Evolutionary conservation across 2,113 vertebrate species (phyloP).

Genomic region (Oxyruncus cristatus): DNA sequence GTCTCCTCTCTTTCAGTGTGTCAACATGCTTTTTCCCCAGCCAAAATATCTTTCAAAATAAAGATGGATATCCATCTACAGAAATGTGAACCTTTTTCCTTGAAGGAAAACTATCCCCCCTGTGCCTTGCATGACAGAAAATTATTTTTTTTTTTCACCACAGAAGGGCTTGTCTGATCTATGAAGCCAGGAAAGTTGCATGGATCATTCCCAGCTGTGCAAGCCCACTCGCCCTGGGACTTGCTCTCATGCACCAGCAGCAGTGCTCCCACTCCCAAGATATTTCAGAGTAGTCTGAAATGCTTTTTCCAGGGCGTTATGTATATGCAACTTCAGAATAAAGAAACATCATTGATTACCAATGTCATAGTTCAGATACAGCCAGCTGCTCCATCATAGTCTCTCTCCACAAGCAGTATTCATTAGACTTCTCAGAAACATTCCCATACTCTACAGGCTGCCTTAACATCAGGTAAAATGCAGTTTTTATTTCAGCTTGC

Average conservation of each 20-base stretch:
- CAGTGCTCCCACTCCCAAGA: neutral
- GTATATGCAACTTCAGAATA: neutral
- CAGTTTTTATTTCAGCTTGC: neutral
- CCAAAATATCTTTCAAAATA: neutral
- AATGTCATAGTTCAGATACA: neutral
- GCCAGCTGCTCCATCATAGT: neutral
- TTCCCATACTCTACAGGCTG: neutral
- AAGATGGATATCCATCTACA: neutral
- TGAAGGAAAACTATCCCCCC: neutral
- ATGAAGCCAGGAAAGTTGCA: neutral
- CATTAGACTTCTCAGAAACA: neutral
- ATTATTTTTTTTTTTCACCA: rapidly evolving
- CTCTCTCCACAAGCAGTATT: neutral
- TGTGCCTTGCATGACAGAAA: neutral
- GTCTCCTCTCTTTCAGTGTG: neutral
- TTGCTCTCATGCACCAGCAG: neutral
- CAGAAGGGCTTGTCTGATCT: neutral
- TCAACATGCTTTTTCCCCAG: neutral
- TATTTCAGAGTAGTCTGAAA: neutral
- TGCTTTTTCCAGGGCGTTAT: neutral
- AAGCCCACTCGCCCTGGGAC: neutral
- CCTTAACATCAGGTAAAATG: neutral
- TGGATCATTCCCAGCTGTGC: neutral
- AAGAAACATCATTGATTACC: neutral
- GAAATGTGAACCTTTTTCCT: neutral